A percentile compares a stretch with the other conserved stretches of the same genome.
Conservation (phyloP, 1,140 invertebrate species). For the Armadillidium nasatum region DNA sequence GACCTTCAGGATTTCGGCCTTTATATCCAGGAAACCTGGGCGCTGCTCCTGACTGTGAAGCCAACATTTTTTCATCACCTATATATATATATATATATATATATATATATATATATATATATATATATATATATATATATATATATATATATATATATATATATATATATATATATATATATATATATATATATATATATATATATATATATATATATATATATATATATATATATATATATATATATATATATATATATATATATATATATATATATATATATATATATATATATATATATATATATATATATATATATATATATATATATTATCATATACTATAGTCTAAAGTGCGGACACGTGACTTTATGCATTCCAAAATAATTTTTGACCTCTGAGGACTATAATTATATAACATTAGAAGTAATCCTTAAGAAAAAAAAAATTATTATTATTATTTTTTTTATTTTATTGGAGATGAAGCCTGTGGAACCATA, state of each 20-base stretch:
- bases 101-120: constrained; percentile 11
- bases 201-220: constrained; percentile 25
- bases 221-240: constrained; percentile 27
- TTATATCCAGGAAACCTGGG: constrained; percentile 14
- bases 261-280: constrained; percentile 24
- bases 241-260: constrained; percentile 24
- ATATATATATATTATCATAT: not conserved
- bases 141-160: constrained; percentile 6
- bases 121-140: constrained; percentile 4
- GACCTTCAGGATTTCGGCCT: constrained; percentile 3
- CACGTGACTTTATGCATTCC: too few species aligned
- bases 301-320: not conserved
- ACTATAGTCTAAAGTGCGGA: too few species aligned
- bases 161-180: not conserved
- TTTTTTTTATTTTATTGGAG: too few species aligned
- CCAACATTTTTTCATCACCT: constrained; percentile 26
- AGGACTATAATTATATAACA: too few species aligned
- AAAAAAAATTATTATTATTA: too few species aligned
- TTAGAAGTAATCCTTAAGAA: too few species aligned
- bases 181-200: not conserved
- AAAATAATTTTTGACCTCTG: too few species aligned
- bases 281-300: constrained; percentile 11
- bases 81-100: constrained; percentile 1
- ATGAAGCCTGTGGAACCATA: too few species aligned
- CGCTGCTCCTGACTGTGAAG: constrained; percentile 24